Conservation (phyloP, 2,113 vertebrate species). For the Amazona vittata region DNA sequence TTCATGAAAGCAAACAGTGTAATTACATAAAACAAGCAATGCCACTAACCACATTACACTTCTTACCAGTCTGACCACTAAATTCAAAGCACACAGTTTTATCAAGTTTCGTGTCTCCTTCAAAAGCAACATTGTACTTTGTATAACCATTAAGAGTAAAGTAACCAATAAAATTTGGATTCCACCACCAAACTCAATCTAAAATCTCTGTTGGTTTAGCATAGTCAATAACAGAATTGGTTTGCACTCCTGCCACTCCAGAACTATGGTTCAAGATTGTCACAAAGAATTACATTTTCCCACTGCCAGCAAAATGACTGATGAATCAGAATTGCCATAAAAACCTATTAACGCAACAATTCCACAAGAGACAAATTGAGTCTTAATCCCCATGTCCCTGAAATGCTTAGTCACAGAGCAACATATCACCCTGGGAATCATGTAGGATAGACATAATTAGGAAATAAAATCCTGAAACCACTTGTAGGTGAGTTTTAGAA, state of each 20-base stretch:
- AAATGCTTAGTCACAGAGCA: not conserved
- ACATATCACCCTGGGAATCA: not conserved
- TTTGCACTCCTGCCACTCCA: not conserved
- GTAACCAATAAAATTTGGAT: not conserved
- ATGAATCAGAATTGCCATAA: not conserved
- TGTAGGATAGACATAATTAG: not conserved
- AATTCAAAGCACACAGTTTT: not conserved
- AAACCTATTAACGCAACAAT: not conserved
- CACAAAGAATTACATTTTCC: not conserved
- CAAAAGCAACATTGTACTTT: not conserved
- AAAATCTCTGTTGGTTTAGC: constrained; percentile 3
- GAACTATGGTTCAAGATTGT: not conserved
- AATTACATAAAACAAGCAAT: not conserved
- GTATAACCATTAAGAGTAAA: not conserved
- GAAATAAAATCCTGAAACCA: not conserved
- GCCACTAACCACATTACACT: not conserved
- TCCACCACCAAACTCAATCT: not conserved
- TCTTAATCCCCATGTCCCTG: not conserved
- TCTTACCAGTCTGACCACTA: constrained; percentile 3
- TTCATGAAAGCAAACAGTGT: not conserved
- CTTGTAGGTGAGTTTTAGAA: not conserved
- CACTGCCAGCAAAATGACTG: not conserved
- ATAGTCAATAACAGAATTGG: not conserved
- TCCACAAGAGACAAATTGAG: not conserved
- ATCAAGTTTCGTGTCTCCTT: not conserved